Conservation (phyloP, 2,888 invertebrate species). For the Mesoligia furuncula region DNA sequence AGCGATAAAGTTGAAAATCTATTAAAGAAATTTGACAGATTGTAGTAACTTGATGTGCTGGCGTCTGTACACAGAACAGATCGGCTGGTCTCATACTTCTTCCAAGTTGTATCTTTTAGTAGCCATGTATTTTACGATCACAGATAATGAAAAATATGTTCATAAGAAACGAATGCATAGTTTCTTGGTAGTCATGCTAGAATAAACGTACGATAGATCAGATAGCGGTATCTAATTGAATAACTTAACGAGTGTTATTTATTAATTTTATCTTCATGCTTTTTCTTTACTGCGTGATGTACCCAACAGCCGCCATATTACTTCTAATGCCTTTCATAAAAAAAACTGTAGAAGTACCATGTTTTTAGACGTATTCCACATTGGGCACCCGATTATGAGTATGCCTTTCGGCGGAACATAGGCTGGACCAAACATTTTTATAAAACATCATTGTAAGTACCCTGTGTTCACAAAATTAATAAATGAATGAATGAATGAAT, state of each 20-base stretch:
- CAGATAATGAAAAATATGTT: conserved; percentile 27
- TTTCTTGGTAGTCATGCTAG: conserved; percentile 36
- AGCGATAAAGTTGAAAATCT: no score
- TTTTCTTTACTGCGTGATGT: conserved; percentile 8
- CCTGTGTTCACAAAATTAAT: no score
- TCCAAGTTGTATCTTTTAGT: not conserved
- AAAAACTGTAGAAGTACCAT: not conserved
- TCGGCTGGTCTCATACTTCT: not conserved
- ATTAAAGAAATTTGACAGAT: no score
- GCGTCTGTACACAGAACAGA: not conserved
- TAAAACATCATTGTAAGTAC: no score
- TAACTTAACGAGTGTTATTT: conserved; percentile 43
- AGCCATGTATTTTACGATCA: conserved; percentile 7
- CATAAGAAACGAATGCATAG: conserved; percentile 32
- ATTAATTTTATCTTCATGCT: conserved; percentile 36
- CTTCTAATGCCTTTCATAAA: not conserved
- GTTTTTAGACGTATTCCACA: no score
- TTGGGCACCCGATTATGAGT: no score
- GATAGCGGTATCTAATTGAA: conserved; percentile 39
- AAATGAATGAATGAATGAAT: no score
- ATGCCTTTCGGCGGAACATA: no score
- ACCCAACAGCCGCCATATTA: conserved; percentile 6
- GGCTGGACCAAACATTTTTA: no score
- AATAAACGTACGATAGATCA: conserved; percentile 35
- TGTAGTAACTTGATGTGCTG: no score